phyloP scores from a whole-genome alignment of 53 echinoderm and acorn worm genomes.

The Luidia sarsii region DNA sequence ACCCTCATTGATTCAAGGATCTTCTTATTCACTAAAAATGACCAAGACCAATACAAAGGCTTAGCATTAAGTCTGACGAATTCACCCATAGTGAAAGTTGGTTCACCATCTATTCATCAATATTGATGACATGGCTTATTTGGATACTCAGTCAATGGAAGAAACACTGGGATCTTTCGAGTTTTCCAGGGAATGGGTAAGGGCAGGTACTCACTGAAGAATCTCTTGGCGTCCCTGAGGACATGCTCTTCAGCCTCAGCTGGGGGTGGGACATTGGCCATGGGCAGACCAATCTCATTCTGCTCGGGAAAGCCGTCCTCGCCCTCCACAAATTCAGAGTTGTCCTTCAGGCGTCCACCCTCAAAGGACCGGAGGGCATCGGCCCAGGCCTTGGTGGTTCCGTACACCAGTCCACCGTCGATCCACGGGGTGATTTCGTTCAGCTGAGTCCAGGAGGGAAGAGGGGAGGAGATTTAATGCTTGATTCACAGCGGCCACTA shows the following conservation, averaged over 20 bases:
- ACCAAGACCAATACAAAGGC: too few relatives aligned
- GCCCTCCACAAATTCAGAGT: constrained; percentile 1
- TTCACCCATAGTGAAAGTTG: too few relatives aligned
- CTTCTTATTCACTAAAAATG: too few relatives aligned
- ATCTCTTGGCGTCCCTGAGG: constrained; percentile 71
- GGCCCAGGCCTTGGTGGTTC: constrained; percentile 92
- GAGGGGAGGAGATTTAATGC: too few relatives aligned
- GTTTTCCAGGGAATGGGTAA: too few relatives aligned
- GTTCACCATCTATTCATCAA: too few relatives aligned
- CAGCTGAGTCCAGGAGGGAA: constrained; percentile 36
- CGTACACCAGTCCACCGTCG: constrained; percentile 91
- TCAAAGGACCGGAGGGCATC: constrained; percentile 82
- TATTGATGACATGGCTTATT: too few relatives aligned
- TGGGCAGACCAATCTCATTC: constrained; percentile 83
- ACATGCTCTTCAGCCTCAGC: constrained; percentile 53
- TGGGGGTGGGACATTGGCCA: constrained; percentile 93
- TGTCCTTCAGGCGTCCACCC: constrained; percentile 80
- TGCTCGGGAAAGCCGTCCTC: constrained; percentile 70
- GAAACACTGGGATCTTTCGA: background rate
- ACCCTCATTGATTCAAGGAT: too few relatives aligned
- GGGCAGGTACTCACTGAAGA: constrained; percentile 86
- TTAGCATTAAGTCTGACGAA: too few relatives aligned
- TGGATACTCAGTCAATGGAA: background rate
- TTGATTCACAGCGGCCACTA: too few relatives aligned
- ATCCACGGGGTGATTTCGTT: constrained; percentile 99